Evolutionary conservation across 2,888 invertebrate species (phyloP).

Genomic region (Drosophila vallismaia): DNA sequence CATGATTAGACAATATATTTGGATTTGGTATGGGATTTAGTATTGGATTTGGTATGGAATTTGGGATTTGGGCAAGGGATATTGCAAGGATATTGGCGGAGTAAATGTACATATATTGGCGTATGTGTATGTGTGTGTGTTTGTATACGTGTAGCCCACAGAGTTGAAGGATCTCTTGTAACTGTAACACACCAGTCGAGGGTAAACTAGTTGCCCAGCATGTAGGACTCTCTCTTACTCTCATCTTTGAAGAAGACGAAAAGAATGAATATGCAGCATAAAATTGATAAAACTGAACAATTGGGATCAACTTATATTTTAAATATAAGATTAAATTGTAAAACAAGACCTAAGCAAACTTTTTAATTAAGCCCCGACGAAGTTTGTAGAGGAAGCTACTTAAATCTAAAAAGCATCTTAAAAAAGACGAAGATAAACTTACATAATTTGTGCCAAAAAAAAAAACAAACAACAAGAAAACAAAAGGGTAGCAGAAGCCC

Average conservation of each 20-base stretch:
- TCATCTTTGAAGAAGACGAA: constrained; percentile 59
- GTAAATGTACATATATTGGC: background rate
- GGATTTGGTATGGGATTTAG: background rate
- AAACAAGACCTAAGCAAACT: constrained; percentile 53
- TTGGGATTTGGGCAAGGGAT: constrained; percentile 7
- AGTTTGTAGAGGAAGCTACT: constrained; percentile 40
- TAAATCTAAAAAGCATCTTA: constrained; percentile 26
- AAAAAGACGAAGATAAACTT: constrained; percentile 9
- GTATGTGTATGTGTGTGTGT: constrained; percentile 50
- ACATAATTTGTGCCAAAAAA: constrained; percentile 64
- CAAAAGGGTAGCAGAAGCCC: constrained; percentile 15
- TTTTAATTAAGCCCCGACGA: constrained; percentile 46
- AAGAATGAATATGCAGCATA: constrained; percentile 73
- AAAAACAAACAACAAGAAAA: constrained; percentile 3
- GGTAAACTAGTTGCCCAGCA: constrained; percentile 39
- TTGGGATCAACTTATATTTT: constrained; percentile 84
- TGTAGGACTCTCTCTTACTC: constrained; percentile 59
- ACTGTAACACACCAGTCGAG: constrained; percentile 4
- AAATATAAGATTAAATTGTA: constrained; percentile 82
- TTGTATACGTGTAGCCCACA: constrained; percentile 82
- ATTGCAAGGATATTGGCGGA: constrained; percentile 49
- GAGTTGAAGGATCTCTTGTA: constrained; percentile 47
- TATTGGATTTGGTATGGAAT: constrained; percentile 1
- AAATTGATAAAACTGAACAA: constrained; percentile 83
- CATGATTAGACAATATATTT: constrained; percentile 59